Evolutionary conservation across 2,888 invertebrate genomes (phyloP).

Genomic region (Tromatobia lineatoria): DNA sequence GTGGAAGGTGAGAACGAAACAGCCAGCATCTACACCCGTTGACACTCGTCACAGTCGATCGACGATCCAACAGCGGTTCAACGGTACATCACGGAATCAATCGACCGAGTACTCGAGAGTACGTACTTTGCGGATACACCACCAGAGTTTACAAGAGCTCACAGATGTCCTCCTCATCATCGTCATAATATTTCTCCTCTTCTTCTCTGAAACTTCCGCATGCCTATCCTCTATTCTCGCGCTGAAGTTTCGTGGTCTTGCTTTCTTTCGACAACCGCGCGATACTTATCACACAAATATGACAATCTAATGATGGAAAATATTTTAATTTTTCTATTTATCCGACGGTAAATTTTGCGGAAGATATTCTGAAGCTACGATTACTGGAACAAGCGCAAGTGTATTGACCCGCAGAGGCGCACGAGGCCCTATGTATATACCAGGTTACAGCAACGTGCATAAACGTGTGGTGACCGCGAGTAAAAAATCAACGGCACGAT

Average conservation of each 20-base stretch:
- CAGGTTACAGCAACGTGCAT: neutral
- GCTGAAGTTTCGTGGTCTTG: conserved; percentile 1
- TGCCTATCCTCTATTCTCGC: conserved; percentile 43
- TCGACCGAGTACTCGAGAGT: conserved; percentile 51
- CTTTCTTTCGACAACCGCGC: conserved; percentile 21
- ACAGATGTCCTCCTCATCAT: conserved; percentile 49
- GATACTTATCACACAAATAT: neutral
- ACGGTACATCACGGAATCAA: conserved; percentile 70
- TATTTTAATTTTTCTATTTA: neutral
- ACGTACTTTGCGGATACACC: conserved; percentile 12
- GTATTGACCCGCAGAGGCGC: conserved; percentile 81
- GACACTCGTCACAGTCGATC: conserved; percentile 70
- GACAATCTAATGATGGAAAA: neutral
- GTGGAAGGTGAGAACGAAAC: neutral
- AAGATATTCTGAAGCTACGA: conserved; percentile 11
- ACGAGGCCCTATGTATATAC: conserved; percentile 73
- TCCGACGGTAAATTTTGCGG: neutral
- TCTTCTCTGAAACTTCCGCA: conserved; percentile 63
- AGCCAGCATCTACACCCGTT: conserved; percentile 60
- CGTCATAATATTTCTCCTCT: conserved; percentile 37
- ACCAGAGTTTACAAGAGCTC: conserved; percentile 16
- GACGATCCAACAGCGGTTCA: conserved; percentile 49
- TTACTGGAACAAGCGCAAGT: conserved; percentile 68
- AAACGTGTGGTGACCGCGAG: conserved; percentile 11
- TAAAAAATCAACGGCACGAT: conserved; percentile 23